These are phyloP conservation scores for Elanus axillaris DNA, from an alignment of 2,113 vertebrate genomes.

Conservation along the genomic window DNA sequence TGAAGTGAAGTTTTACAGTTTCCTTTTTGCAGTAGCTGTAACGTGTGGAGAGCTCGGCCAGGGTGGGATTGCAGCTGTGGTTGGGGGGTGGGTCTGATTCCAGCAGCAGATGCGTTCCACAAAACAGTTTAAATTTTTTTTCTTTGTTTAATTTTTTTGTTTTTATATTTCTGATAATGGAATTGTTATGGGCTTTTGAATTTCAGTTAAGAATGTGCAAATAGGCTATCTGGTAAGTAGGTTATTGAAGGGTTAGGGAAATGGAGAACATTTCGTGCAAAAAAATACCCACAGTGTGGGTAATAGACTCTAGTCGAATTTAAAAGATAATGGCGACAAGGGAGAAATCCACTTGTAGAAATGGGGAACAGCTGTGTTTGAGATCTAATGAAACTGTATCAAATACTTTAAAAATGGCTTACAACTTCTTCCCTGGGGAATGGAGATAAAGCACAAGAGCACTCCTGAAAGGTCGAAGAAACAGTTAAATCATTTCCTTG, in stretches of 20 bases:
- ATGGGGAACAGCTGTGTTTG: constrained; percentile 37
- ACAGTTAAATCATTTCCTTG: constrained; percentile 36
- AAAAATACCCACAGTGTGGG: constrained; percentile 12
- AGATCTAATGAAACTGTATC: constrained; percentile 20
- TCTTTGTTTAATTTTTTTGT: neutral
- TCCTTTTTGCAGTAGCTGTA: neutral
- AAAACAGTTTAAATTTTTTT: neutral
- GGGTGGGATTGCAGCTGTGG: neutral
- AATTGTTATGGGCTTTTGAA: constrained; percentile 4
- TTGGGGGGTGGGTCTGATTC: neutral
- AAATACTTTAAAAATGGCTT: constrained; percentile 32
- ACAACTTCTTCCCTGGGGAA: neutral
- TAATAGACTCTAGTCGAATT: constrained; percentile 46
- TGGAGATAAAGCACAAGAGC: constrained; percentile 40
- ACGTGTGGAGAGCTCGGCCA: neutral
- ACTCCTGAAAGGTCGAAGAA: constrained; percentile 54
- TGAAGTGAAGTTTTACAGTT: neutral
- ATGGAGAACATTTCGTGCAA: neutral
- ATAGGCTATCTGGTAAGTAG: constrained; percentile 2
- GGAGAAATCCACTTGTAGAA: constrained; percentile 49
- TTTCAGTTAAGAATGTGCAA: constrained; percentile 24
- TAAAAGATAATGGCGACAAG: constrained; percentile 14
- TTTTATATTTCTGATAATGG: constrained; percentile 4
- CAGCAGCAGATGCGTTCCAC: neutral
- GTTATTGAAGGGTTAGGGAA: constrained; percentile 54